phyloP scores from a whole-genome alignment of 2,888 invertebrate species.

The Ptychoptera albimana region DNA sequence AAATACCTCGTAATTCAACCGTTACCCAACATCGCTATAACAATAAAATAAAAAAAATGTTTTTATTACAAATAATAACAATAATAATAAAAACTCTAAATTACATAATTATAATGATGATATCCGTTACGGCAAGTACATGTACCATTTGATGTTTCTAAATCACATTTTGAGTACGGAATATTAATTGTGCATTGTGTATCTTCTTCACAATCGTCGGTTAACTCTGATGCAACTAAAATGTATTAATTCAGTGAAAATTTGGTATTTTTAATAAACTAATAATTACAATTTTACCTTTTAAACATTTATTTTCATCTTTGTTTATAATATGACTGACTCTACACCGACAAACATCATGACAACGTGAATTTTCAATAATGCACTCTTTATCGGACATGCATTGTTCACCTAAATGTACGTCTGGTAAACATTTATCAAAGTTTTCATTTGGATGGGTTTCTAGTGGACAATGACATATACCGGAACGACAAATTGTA shows the following conservation, averaged over 20 bases:
- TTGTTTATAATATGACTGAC: conserved; percentile 20
- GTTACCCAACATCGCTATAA: conserved; percentile 14
- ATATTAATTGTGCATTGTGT: conserved; percentile 11
- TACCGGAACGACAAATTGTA: conserved; percentile 22
- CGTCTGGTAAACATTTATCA: conserved; percentile 20
- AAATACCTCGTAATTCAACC: conserved; percentile 11
- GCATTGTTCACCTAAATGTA: conserved; percentile 19
- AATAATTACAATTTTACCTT: conserved; percentile 12
- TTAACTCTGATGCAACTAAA: conserved; percentile 9
- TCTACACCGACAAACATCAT: conserved; percentile 21
- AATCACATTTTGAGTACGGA: conserved; percentile 10
- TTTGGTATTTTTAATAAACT: too few relatives aligned
- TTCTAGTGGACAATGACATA: conserved; percentile 22
- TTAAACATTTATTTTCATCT: conserved; percentile 20
- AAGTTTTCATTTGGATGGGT: conserved; percentile 21
- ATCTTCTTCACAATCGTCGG: conserved; percentile 12
- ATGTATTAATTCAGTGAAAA: too few relatives aligned
- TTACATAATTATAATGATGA: conserved; percentile 12
- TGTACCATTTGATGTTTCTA: conserved; percentile 6
- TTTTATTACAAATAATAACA: background rate
- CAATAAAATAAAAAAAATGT: background rate
- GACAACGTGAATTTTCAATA: conserved; percentile 21
- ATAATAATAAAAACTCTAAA: background rate
- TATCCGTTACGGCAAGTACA: conserved; percentile 11
- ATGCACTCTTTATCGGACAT: conserved; percentile 23